Evolutionary conservation across 1,140 invertebrate species (phyloP).

Genomic region (Melipona quadrifasciata): DNA sequence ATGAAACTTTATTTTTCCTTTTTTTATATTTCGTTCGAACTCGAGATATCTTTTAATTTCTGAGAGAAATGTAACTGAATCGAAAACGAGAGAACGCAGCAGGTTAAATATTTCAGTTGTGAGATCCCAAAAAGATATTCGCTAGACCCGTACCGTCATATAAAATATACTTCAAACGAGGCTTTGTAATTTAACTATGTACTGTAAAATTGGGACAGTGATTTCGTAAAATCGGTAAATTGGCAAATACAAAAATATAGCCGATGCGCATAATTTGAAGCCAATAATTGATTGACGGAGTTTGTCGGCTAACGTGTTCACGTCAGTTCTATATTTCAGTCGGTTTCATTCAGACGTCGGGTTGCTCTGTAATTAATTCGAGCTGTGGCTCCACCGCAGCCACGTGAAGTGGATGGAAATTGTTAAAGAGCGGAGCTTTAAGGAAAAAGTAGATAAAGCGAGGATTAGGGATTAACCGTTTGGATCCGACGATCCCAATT

Average conservation of each 20-base stretch:
- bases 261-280: too few relatives aligned
- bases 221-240: background rate
- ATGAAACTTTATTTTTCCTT: too few relatives aligned
- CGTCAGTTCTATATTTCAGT: background rate
- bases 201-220: background rate
- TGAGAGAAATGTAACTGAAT: too few relatives aligned
- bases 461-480: background rate
- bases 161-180: too few relatives aligned
- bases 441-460: background rate
- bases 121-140: too few relatives aligned
- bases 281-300: background rate
- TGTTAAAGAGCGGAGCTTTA: background rate
- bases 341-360: background rate
- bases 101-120: too few relatives aligned
- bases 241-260: background rate
- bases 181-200: too few relatives aligned
- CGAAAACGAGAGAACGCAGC: too few relatives aligned
- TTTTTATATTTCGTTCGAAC: too few relatives aligned
- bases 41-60: too few relatives aligned
- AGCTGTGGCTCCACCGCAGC: background rate
- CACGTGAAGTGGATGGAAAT: background rate
- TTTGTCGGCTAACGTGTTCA: background rate
- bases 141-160: too few relatives aligned
- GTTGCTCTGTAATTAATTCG: slow-evolving; percentile 2
- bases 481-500: background rate